Evolutionary conservation across 2,888 invertebrate species (phyloP), one percentile per base, ranked within the genome.

Genomic region (Rhimphoctona megacephalus): DNA sequence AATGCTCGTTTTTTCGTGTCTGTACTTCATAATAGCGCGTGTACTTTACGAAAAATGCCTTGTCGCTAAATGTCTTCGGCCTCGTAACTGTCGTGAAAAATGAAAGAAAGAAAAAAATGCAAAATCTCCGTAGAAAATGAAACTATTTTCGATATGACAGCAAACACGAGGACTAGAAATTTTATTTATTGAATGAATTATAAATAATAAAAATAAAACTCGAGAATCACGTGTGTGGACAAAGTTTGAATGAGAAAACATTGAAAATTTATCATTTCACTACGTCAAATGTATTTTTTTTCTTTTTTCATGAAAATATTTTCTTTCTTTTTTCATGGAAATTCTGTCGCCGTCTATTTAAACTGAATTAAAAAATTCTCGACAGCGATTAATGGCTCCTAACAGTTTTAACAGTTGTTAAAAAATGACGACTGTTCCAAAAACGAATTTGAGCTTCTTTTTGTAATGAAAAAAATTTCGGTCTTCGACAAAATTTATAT

Each of bases 1-100:
- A 67, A 69, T 25, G 36, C 25, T 25, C 39, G 14, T 67, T 64
- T 14, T 43, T 46, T 66, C 43, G 36, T 52, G 25, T 74, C 30
- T 6, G 57, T 17, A 74, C 67, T 76, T 64, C n/a, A 25, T 64
- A 52, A 61, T n/a, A 72, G 39, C 72, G 67, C 61, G 67, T 54
- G 66, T 54, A 78, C 61, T 70, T 70, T 54, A 39, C 39, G 25
- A 72, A 72, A 69, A 83, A 76, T 77, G 83, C 86, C 86, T 86
- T 86, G 80, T 76, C 76, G 82, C 57, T 80, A 67, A 77, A 81
- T 86, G 77, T 83, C 80, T 81, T 83, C 80, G 76, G 19, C 70
- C 72, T 83, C 80, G 49, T 52, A 67, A 79, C 54, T 76, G 43
- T 70, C 85, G n/a, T 57, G 30, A 64, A 46, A 76, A 64, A 36